These are phyloP conservation scores for Volucella zonaria DNA, from an alignment of 2,888 invertebrate species.

Conservation along the genomic window DNA sequence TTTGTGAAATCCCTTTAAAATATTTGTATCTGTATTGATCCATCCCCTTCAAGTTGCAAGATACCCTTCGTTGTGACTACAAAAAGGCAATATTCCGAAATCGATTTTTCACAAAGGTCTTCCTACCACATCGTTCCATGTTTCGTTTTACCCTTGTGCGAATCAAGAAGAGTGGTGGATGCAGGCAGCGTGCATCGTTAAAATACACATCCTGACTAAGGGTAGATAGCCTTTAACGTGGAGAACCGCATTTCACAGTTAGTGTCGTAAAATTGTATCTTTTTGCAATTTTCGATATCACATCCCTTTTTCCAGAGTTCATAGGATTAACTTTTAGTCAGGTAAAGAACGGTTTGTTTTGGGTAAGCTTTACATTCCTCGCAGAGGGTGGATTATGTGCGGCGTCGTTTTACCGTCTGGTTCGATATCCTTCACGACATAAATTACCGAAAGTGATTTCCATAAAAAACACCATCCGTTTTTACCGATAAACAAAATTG, in stretches of 20 bases:
- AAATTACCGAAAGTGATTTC: conserved; percentile 70
- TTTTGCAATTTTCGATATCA: conserved; percentile 41
- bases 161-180: conserved; percentile 4
- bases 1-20: conserved; percentile 8
- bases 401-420: conserved; percentile 44
- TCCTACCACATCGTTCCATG: conserved; percentile 59
- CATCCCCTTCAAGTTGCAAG: conserved; percentile 40
- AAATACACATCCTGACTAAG: conserved; percentile 43
- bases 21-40: not conserved
- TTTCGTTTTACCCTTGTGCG: conserved; percentile 31
- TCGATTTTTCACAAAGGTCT: conserved; percentile 56
- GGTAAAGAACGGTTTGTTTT: conserved; percentile 50
- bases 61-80: not conserved
- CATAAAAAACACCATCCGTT: conserved; percentile 47
- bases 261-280: conserved; percentile 48
- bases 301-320: conserved; percentile 39
- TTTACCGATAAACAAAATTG: conserved; percentile 8
- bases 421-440: conserved; percentile 60
- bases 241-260: conserved; percentile 49
- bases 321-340: conserved; percentile 21
- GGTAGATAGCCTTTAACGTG: conserved; percentile 49
- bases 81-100: conserved; percentile 43
- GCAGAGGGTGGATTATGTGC: conserved; percentile 1
- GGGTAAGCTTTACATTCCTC: conserved; percentile 16
- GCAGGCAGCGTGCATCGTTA: conserved; percentile 1